Evolutionary conservation across 2,113 vertebrate species (phyloP), one percentile per base, ranked within the genome.

Genomic region (Anseranas semipalmata): DNA sequence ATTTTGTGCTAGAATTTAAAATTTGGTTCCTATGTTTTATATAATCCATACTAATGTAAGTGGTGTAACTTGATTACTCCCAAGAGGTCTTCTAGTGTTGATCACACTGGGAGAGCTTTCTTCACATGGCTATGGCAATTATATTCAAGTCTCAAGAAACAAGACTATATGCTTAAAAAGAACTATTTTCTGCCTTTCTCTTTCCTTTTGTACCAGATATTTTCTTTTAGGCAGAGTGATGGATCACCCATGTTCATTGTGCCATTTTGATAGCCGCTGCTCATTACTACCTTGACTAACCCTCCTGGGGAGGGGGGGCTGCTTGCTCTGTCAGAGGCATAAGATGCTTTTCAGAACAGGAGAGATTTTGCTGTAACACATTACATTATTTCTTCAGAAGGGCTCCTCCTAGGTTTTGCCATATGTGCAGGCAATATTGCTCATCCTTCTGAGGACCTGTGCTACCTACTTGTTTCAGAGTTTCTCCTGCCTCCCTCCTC

Each of bases 351-450:
- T 87, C 52, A 78, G 60, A 81, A 39, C 33, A 4, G 6, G 15
- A n/a, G 5, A 43, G 48, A 66, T 63, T 74, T 66, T 78, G 55
- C 12, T 10, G 10, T 66, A 59, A 46, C 21, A 35, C 7, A 15
- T 7, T 27, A 46, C 16, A 28, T 72, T 46, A 41, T 12, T 71
- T 10, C 46, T 78, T 63, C 32, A 8, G 25, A 70, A 66, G 25
- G 8, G 8, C 45, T 71, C 24, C 19, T 11, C 0, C 45, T 33
- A 48, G 13, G 15, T 74, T 87, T 60, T 35, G 32, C 58, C 65
- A 53, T 63, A 50, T 0, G 0, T 50, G 37, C 5, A 3, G 8
- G n/a, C n/a, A 48, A 65, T 14, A 6, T 43, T 59, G 28, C 33
- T 70, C 33, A 30, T 56, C 32, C 22, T 0, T 32, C 10, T 63